phyloP scores from a whole-genome alignment of 1,140 invertebrate species.

The Drosophila aff. region DNA sequence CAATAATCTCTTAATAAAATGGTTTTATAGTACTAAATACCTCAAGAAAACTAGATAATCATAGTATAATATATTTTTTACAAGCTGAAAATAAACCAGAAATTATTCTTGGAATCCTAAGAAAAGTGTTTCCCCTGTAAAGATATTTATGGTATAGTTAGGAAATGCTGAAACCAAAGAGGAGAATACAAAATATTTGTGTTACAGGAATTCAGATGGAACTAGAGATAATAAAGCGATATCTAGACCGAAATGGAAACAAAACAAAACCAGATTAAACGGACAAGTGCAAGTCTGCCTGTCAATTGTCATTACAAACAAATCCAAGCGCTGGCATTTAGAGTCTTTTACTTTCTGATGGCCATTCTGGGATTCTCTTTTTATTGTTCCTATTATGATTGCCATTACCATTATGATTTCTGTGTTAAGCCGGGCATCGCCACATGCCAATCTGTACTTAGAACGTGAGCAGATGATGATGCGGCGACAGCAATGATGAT shows the following conservation, averaged over 20 bases:
- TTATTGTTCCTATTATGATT: slow-evolving; percentile 66
- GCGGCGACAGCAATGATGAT: slow-evolving; percentile 31
- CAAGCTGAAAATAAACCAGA: background rate
- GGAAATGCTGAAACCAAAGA: background rate
- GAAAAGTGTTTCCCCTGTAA: background rate
- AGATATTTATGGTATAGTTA: background rate
- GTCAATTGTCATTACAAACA: slow-evolving; percentile 52
- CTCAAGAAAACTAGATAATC: too few species aligned
- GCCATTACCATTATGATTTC: slow-evolving; percentile 80
- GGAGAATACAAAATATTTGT: background rate
- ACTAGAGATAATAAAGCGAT: background rate
- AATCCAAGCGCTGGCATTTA: slow-evolving; percentile 46
- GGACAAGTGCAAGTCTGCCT: slow-evolving; percentile 49
- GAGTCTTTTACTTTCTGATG: slow-evolving; percentile 65
- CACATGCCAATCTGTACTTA: slow-evolving; percentile 72
- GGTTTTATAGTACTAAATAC: too few species aligned
- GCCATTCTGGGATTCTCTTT: slow-evolving; percentile 54
- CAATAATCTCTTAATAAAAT: too few species aligned
- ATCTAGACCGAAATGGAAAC: slow-evolving; percentile 36
- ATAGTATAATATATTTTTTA: background rate
- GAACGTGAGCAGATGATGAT: slow-evolving; percentile 66
- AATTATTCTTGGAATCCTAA: too few species aligned
- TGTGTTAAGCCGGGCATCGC: slow-evolving; percentile 63
- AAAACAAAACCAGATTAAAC: slow-evolving; percentile 38
- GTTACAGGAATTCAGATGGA: slow-evolving; percentile 6